phyloP scores from a whole-genome alignment of 2,797 vertebrate species.

The Cottoperca gobio region DNA sequence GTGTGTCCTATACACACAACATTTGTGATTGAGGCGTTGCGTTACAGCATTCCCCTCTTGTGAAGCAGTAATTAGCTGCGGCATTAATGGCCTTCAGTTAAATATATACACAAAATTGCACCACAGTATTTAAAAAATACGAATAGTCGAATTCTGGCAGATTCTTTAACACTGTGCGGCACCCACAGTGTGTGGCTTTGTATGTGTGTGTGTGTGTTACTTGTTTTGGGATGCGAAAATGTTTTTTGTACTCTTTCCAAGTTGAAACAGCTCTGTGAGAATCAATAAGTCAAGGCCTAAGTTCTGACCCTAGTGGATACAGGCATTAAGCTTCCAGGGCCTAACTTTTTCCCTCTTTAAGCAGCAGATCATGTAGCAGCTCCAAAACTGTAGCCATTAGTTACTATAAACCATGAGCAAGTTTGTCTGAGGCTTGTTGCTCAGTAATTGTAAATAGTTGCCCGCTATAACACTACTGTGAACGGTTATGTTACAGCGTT shows the following conservation, averaged over 20 bases:
- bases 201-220: neutral
- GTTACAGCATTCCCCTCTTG: slow-evolving; percentile 38
- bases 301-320: slow-evolving; percentile 49
- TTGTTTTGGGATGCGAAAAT: slow-evolving; percentile 19
- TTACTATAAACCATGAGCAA: neutral
- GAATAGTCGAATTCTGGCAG: neutral
- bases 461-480: neutral
- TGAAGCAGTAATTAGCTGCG: slow-evolving; percentile 55
- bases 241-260: slow-evolving; percentile 18
- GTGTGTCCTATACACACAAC: neutral
- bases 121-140: neutral
- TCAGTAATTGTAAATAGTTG: neutral
- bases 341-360: slow-evolving; percentile 13
- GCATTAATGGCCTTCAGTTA: slow-evolving; percentile 56
- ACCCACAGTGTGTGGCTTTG: neutral
- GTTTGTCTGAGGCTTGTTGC: neutral
- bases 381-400: slow-evolving; percentile 7
- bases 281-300: slow-evolving; percentile 57
- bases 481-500: neutral
- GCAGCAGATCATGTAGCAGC: slow-evolving; percentile 12
- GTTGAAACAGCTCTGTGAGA: slow-evolving; percentile 33
- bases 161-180: slow-evolving; percentile 21
- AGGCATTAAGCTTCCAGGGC: slow-evolving; percentile 28
- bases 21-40: slow-evolving; percentile 19
- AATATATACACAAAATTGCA: slow-evolving; percentile 12